These are phyloP conservation scores for Eueremaeus valkanovi DNA, from an alignment of 2,888 invertebrate species.

Conservation along the genomic window DNA sequence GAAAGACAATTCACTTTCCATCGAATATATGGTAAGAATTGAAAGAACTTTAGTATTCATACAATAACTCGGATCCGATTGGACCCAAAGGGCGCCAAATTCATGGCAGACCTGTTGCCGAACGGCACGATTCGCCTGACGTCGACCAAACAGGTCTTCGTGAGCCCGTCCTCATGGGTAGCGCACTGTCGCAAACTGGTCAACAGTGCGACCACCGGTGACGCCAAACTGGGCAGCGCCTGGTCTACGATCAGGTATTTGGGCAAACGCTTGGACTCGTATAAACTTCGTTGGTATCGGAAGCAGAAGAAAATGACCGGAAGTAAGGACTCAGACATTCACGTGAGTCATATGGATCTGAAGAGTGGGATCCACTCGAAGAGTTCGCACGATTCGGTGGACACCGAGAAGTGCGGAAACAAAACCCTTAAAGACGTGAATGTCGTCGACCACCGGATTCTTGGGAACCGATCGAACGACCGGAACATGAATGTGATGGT, in stretches of 20 bases:
- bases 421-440: slow-evolving; percentile 31
- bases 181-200: slow-evolving; percentile 85
- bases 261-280: slow-evolving; percentile 80
- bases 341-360: no score
- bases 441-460: slow-evolving; percentile 35
- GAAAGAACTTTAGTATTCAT: neutral
- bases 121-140: slow-evolving; percentile 85
- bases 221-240: slow-evolving; percentile 73
- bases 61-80: neutral
- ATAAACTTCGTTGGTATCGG: slow-evolving; percentile 77
- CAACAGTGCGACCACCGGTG: slow-evolving; percentile 85
- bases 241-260: slow-evolving; percentile 76
- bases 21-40: slow-evolving; percentile 72
- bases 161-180: slow-evolving; percentile 88
- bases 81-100: slow-evolving; percentile 70
- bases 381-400: neutral
- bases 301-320: slow-evolving; percentile 52
- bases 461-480: slow-evolving; percentile 23
- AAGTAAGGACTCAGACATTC: neutral
- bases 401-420: slow-evolving; percentile 7
- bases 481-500: slow-evolving; percentile 79
- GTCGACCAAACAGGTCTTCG: slow-evolving; percentile 76
- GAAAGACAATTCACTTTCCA: slow-evolving; percentile 76
- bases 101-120: slow-evolving; percentile 75
- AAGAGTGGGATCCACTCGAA: neutral